Evolutionary conservation across 2,797 vertebrate species (phyloP).

Genomic region (Gorsachius magnificus): DNA sequence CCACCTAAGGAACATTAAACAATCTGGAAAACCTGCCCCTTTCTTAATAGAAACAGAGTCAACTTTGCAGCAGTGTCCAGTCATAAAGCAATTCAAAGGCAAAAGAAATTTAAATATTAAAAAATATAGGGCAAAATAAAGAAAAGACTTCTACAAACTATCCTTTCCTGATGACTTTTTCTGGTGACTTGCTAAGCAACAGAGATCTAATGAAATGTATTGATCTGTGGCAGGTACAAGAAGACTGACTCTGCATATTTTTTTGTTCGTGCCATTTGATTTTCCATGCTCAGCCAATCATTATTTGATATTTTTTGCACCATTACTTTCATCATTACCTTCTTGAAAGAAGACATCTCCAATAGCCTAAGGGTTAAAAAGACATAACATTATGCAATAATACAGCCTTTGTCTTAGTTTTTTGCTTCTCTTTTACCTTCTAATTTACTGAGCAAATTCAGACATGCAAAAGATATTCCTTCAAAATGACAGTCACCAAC

Average conservation of each 20-base stretch:
- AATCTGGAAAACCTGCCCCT: background rate
- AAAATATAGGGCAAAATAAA: background rate
- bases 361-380: background rate
- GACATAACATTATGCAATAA: background rate
- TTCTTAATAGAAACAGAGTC: background rate
- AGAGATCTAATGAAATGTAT: background rate
- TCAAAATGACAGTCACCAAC: background rate
- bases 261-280: background rate
- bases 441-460: background rate
- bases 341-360: background rate
- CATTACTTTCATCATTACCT: background rate
- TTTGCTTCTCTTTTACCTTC: background rate
- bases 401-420: background rate
- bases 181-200: background rate
- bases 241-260: background rate
- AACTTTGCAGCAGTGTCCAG: background rate
- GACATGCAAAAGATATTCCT: background rate
- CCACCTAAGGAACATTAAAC: slow-evolving; percentile 9
- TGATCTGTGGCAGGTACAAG: background rate
- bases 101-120: background rate
- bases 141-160: background rate
- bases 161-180: slow-evolving; percentile 4
- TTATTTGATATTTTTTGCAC: background rate
- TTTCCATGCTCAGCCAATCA: background rate
- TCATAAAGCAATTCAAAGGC: background rate